Base-by-base conservation (phyloP, 2,797 vertebrate species). In the Pseudomugil gertrudae region DNA sequence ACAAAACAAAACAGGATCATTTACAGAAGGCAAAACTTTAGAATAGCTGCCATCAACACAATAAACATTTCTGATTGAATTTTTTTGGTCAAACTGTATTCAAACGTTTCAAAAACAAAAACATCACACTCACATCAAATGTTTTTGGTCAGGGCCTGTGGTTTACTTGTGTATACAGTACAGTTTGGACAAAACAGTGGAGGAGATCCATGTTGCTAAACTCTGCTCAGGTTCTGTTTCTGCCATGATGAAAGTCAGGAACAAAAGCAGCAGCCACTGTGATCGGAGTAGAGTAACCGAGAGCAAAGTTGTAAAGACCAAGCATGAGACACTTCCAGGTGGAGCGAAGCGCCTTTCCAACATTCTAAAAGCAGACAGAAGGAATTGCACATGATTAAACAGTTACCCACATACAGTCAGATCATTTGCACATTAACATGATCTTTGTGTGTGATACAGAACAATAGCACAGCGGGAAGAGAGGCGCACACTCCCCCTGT, bases 301-400 rank as follows among this genome's bases (percentile, higher is more conserved):
- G 84, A 0, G 96, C 93, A 21, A 98, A 93, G 38, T 93, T 95
- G 79, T 98, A 95, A 36, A 99, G 89, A 11, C 98, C 96, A 0
- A 96, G 80, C 84, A 96, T 89, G 30, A 99, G 35, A 74, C 96
- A 99, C 78, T 84, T 96, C 90, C 97, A 98, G 17, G 96, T 96
- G 86, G 93, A 94, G 52, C 89, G 91, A 69, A 98, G 78, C 4
- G 90, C 95, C 69, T 96, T 98, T 36, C 95, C 91, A 0, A 97
- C 87, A 1, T 98, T 98, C 98, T 99, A 76, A 55, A 88, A 88
- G 24, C 8, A 23, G 26, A 56, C 5, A n/a, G 38, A 29, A 56
- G 38, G 14, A 1, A 21, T 9, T 52, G 2, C 15, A 29, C 2
- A 51, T 17, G 13, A 45, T 32, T 10, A 52, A 45, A 58, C 61